Evolutionary conservation across 1,140 invertebrate species (phyloP).

Genomic region (Matsumurasca onukii): DNA sequence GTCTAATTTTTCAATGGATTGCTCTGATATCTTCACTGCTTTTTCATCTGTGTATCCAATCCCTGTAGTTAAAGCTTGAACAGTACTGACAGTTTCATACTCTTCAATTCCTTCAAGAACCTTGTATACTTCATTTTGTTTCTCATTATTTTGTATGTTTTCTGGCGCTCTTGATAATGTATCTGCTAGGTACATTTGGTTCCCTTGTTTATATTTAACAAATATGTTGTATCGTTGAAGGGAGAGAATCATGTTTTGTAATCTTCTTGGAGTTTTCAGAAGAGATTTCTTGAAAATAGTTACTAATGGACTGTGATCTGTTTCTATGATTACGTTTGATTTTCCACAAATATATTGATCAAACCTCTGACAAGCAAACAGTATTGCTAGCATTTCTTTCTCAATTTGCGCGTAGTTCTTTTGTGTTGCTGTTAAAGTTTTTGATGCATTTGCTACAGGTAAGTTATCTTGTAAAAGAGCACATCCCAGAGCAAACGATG

Average conservation of each 20-base stretch:
- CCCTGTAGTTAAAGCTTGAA: not conserved
- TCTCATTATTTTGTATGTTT: not conserved
- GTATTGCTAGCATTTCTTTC: slow-evolving; percentile 26
- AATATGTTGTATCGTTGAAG: not conserved
- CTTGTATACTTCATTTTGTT: not conserved
- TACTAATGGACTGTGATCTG: slow-evolving; percentile 4
- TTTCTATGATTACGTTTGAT: not conserved
- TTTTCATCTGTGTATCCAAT: too few species aligned
- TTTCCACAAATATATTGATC: not conserved
- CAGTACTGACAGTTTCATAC: not conserved
- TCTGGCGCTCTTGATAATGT: not conserved
- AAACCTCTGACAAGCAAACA: slow-evolving; percentile 23
- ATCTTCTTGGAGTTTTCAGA: not conserved
- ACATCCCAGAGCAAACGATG: not conserved
- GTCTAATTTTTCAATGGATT: too few species aligned
- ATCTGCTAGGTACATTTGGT: not conserved
- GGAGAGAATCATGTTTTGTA: not conserved
- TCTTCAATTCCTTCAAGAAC: not conserved
- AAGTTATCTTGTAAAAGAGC: not conserved
- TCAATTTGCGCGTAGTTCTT: not conserved
- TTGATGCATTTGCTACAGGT: not conserved
- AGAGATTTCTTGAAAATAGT: slow-evolving; percentile 12
- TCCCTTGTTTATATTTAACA: not conserved
- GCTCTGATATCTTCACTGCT: too few species aligned
- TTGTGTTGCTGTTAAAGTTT: not conserved